phyloP scores from a whole-genome alignment of 1,140 invertebrate genomes.

The Zaprionus kolodkinae region DNA sequence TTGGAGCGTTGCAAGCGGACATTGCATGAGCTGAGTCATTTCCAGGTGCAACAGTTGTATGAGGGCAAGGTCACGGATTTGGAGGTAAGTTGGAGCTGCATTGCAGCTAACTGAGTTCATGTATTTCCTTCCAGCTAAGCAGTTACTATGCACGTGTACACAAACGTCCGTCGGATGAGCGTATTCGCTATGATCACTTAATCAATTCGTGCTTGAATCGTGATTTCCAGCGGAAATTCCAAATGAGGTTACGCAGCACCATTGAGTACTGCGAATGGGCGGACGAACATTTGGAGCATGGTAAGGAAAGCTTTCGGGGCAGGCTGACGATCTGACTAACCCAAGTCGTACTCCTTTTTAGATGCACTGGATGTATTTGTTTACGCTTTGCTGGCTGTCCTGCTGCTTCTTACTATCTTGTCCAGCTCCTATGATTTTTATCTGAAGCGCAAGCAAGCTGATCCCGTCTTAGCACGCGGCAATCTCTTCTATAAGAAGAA shows the following conservation, averaged over 20 bases:
- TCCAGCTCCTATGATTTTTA: slow-evolving; percentile 60
- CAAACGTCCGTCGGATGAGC: slow-evolving; percentile 46
- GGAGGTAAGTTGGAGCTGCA: slow-evolving; percentile 21
- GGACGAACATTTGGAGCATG: slow-evolving; percentile 40
- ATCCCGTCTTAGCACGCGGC: slow-evolving; percentile 6
- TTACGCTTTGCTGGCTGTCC: slow-evolving; percentile 36
- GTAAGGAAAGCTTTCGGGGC: slow-evolving; percentile 25
- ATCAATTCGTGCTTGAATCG: slow-evolving; percentile 73
- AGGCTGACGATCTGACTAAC: background rate
- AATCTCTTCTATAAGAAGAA: slow-evolving; percentile 56
- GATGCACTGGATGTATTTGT: slow-evolving; percentile 52
- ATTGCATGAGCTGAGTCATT: slow-evolving; percentile 20
- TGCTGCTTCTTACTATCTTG: slow-evolving; percentile 47
- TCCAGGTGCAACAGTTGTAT: slow-evolving; percentile 33
- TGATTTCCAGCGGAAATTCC: slow-evolving; percentile 53
- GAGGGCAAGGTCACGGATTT: slow-evolving; percentile 43
- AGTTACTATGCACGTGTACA: slow-evolving; percentile 60
- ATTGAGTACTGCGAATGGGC: slow-evolving; percentile 74
- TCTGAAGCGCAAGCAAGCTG: slow-evolving; percentile 26
- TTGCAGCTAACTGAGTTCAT: background rate
- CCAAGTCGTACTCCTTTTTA: slow-evolving; percentile 13
- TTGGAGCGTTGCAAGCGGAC: slow-evolving; percentile 70
- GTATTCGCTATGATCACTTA: slow-evolving; percentile 49
- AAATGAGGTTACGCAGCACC: slow-evolving; percentile 49
- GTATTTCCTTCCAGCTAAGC: slow-evolving; percentile 35